Base-by-base conservation (phyloP, 2,888 invertebrate genomes). In the Escarpia spicata region DNA sequence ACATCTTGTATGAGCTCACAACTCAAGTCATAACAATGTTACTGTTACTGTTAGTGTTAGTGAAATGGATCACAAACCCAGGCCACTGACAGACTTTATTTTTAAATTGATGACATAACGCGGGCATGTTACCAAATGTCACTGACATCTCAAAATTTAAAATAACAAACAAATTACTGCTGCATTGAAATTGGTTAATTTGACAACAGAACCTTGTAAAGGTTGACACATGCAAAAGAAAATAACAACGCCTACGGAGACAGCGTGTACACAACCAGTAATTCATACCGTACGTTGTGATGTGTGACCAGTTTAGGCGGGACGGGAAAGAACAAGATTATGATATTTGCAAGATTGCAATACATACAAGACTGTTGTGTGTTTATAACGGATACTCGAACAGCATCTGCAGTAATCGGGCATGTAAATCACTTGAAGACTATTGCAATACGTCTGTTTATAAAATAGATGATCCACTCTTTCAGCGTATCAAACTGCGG, bases 221-320 rank as follows among this genome's bases (percentile, higher is more conserved):
- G 9, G 9, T 12, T 1, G 12, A 52, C 12, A 52, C 12, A 12
- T 52, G 52, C 52, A 12, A 52, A 52, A 19, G 26, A 6, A 26
- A 75, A 75, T 75, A 6, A 75, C 19, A 75, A 75, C n/a, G 75
- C 26, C 26, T 19, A n/a, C 26, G 19, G 75, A 26, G 75, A 26
- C 75, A n/a, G 26, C 26, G 75, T 75, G 19, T 19, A 19, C n/a
- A 75, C n/a, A 75, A 75, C 75, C 75, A 26, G 75, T n/a, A 75
- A 75, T 52, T 52, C 52, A 52, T 75, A 75, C 75, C 75, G 75
- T 26, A 75, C 75, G 75, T 75, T 75, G 75, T 75, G 75, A 75
- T 75, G 75, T 75, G 75, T 75, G 75, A 75, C 26, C 75, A 75
- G 75, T 75, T 75, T 75, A 75, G 75, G 75, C 75, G 75, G 75